Evolutionary conservation across 2,888 invertebrate species (phyloP).

Genomic region (Tupiocoris notatus): DNA sequence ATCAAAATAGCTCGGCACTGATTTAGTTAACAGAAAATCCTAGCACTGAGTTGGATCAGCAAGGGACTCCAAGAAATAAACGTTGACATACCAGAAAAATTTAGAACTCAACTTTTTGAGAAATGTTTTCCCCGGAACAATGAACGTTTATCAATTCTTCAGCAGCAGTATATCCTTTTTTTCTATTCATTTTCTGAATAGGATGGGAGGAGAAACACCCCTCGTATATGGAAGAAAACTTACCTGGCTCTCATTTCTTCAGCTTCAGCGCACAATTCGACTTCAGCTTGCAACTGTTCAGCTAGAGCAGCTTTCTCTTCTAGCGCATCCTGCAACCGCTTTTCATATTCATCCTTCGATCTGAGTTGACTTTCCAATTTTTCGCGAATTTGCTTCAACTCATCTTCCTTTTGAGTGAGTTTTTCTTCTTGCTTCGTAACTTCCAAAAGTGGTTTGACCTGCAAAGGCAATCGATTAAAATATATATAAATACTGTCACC

Average conservation of each 20-base stretch:
- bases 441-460: slow-evolving; percentile 87
- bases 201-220: background rate
- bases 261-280: slow-evolving; percentile 95
- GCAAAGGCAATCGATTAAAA: slow-evolving; percentile 16
- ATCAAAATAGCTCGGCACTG: too few relatives aligned
- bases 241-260: slow-evolving; percentile 80
- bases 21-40: too few relatives aligned
- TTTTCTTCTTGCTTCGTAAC: slow-evolving; percentile 99
- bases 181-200: too few relatives aligned
- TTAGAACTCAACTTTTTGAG: too few relatives aligned
- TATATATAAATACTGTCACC: background rate
- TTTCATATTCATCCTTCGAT: slow-evolving; percentile 58
- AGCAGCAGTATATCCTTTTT: background rate
- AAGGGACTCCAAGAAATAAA: too few relatives aligned
- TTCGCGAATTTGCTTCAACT: slow-evolving; percentile 84
- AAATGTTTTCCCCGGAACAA: too few relatives aligned
- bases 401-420: slow-evolving; percentile 94
- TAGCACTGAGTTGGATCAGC: too few relatives aligned
- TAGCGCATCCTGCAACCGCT: slow-evolving; percentile 63
- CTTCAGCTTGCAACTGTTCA: slow-evolving; percentile 93
- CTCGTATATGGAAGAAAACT: background rate
- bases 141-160: background rate
- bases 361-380: slow-evolving; percentile 70
- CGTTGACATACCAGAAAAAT: too few relatives aligned
- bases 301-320: slow-evolving; percentile 93